A percentile compares a stretch with the other conserved stretches of the same genome.
phyloP scores from a whole-genome alignment of 2,888 invertebrate species.

The Drosophila recens region DNA sequence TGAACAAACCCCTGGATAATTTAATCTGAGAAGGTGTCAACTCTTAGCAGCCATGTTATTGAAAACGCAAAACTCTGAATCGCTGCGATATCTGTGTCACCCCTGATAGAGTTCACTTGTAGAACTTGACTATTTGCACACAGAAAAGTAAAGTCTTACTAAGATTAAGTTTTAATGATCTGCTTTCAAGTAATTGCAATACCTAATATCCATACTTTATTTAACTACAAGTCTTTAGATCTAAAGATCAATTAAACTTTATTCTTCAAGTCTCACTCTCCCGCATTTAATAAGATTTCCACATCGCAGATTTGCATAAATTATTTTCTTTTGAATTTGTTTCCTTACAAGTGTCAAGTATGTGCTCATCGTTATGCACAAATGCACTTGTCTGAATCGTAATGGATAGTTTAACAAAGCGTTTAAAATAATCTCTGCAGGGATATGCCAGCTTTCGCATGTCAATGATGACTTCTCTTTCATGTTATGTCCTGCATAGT shows the following conservation, averaged over 20 bases:
- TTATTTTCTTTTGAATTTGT: neutral
- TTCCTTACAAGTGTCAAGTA: neutral
- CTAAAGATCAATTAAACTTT: neutral
- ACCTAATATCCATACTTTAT: too few species aligned
- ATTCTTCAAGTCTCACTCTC: neutral
- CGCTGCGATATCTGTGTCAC: too few species aligned
- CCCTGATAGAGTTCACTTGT: too few species aligned
- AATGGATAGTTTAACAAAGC: slow-evolving; percentile 10
- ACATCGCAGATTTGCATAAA: neutral
- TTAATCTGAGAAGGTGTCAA: too few species aligned
- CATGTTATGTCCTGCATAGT: slow-evolving; percentile 38
- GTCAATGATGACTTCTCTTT: slow-evolving; percentile 27
- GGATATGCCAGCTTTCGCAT: slow-evolving; percentile 45
- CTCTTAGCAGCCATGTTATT: too few species aligned
- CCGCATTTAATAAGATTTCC: neutral
- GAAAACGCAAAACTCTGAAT: too few species aligned
- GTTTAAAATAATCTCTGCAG: slow-evolving; percentile 38
- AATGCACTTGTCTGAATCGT: neutral
- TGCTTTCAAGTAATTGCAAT: too few species aligned
- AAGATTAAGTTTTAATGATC: too few species aligned
- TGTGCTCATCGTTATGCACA: slow-evolving; percentile 5
- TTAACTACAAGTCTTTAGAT: too few species aligned
- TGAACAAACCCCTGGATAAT: too few species aligned
- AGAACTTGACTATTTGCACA: too few species aligned
- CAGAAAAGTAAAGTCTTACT: too few species aligned